phyloP scores from a whole-genome alignment of 2,797 vertebrate genomes.

The Alcedo quadribrachys region DNA sequence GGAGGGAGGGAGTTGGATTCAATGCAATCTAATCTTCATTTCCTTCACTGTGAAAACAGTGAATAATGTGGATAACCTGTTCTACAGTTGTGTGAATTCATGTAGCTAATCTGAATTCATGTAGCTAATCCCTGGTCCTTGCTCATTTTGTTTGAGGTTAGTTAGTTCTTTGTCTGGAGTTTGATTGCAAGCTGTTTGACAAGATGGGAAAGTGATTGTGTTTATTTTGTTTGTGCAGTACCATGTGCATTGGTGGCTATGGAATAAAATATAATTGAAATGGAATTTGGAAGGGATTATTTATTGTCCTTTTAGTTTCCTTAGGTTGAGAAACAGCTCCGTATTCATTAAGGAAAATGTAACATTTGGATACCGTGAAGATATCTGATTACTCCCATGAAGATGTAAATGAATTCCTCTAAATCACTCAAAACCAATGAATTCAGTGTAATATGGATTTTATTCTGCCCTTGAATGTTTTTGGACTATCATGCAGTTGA shows the following conservation, averaged over 20 bases:
- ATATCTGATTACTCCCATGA: background rate
- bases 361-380: background rate
- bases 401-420: background rate
- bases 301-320: background rate
- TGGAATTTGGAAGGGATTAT: background rate
- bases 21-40: background rate
- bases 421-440: background rate
- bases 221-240: conserved; percentile 10
- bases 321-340: background rate
- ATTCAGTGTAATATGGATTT: background rate
- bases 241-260: background rate
- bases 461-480: background rate
- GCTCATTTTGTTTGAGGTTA: background rate
- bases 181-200: background rate
- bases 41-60: background rate
- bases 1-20: background rate
- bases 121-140: background rate
- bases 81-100: background rate
- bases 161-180: background rate
- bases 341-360: conserved; percentile 8
- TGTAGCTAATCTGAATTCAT: background rate
- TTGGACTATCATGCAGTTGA: background rate
- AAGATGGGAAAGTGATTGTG: background rate
- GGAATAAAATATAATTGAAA: conserved; percentile 23
- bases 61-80: background rate